Evolutionary conservation across 2,797 vertebrate genomes (phyloP).

Genomic region (Xiphophorus birchmanni): DNA sequence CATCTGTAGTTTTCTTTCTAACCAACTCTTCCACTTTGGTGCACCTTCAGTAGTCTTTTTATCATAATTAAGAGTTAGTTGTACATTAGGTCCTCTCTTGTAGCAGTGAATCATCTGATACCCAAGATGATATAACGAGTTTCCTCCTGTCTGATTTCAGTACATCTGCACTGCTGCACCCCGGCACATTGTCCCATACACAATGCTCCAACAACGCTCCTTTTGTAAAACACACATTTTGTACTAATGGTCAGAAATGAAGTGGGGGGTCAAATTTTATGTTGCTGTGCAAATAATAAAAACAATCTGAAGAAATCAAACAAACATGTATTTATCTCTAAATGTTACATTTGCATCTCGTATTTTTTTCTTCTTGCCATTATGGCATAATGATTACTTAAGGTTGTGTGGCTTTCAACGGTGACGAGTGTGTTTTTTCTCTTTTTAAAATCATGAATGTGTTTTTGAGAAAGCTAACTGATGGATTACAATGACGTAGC

Average conservation of each 20-base stretch:
- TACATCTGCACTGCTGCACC: conserved; percentile 65
- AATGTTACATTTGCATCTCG: not conserved
- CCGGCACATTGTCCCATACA: conserved; percentile 43
- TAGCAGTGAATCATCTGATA: conserved; percentile 45
- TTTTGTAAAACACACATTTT: conserved; percentile 80
- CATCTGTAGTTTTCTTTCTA: conserved; percentile 56
- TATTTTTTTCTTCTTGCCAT: not conserved
- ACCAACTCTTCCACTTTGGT: conserved; percentile 49
- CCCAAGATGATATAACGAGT: conserved; percentile 36
- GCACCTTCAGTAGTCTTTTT: conserved; percentile 51
- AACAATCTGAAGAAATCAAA: conserved; percentile 52
- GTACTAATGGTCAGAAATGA: conserved; percentile 74
- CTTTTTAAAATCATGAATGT: not conserved
- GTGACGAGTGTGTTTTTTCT: not conserved
- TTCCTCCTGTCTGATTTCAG: conserved; percentile 37
- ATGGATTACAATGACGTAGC: not conserved
- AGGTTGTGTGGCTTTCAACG: not conserved
- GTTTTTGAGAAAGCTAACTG: not conserved
- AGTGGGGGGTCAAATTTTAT: conserved; percentile 56
- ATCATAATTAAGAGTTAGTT: conserved; percentile 42
- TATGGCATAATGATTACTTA: not conserved
- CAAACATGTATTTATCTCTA: not conserved
- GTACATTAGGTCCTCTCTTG: conserved; percentile 31
- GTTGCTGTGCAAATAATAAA: conserved; percentile 75
- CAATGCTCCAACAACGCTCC: conserved; percentile 40